A percentile compares a stretch with the other conserved stretches of the same genome.
These are phyloP conservation scores for Aporophyla lueneburgensis DNA, from an alignment of 2,888 invertebrate species.

Conservation along the genomic window DNA sequence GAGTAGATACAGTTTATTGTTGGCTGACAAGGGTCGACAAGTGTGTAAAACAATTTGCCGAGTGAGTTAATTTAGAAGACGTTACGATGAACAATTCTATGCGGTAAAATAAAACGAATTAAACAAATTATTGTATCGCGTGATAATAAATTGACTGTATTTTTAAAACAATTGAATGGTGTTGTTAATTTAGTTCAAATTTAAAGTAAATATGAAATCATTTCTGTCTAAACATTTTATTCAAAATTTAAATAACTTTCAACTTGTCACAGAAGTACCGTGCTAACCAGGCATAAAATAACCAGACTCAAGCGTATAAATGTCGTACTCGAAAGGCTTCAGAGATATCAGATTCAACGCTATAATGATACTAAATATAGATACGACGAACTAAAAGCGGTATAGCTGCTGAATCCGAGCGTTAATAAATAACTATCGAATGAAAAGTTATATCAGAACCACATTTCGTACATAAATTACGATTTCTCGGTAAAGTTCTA, in stretches of 20 bases:
- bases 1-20: constrained; percentile 65
- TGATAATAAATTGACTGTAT: background rate
- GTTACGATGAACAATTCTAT: constrained; percentile 40
- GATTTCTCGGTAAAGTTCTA: constrained; percentile 57
- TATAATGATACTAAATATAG: constrained; percentile 34
- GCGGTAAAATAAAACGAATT: constrained; percentile 27
- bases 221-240: background rate
- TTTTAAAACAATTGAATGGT: too few species aligned
- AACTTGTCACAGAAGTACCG: background rate
- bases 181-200: background rate
- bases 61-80: constrained; percentile 76
- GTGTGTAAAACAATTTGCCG: constrained; percentile 84
- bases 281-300: constrained; percentile 15
- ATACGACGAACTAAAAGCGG: constrained; percentile 28
- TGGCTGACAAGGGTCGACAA: constrained; percentile 81
- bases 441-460: constrained; percentile 63
- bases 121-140: constrained; percentile 16
- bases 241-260: background rate
- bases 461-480: constrained; percentile 63
- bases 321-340: constrained; percentile 15
- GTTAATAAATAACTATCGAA: constrained; percentile 62
- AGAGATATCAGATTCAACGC: constrained; percentile 37
- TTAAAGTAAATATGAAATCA: background rate
- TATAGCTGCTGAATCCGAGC: constrained; percentile 43
- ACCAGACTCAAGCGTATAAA: constrained; percentile 32